Evolutionary conservation across 2,113 vertebrate genomes (phyloP), one percentile per base, ranked within the genome.

Genomic region (human (Homo sapiens)): DNA sequence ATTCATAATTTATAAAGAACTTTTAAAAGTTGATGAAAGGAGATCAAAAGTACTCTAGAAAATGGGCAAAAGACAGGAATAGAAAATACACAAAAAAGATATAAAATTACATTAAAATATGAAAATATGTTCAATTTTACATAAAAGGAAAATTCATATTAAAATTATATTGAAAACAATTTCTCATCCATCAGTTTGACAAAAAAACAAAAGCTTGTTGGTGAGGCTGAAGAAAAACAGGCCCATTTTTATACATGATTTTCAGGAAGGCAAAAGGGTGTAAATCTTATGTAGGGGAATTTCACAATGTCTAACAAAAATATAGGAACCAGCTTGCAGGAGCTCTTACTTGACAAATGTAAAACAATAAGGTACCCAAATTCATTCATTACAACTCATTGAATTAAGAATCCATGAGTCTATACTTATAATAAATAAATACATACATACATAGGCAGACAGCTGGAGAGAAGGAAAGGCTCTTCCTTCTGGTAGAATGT

Each of bases 121-220:
- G 43, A 52, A 30, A 85, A 90, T 30, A 64, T 88, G 9, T 57
- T 91, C 27, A 50, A 57, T 4, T 40, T 89, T 55, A 61, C 17
- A 84, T 92, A 73, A 89, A 92, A 89, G 45, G 85, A 20, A 93
- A 97, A 85, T 89, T 17, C 32, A 66, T 57, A 72, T 43, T 92
- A 83, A 87, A 96, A 87, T 57, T 82, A 64, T 23, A 95, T 40
- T 68, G 20, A 95, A 79, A 90, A 85, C 2, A 2, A 80, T 81
- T 93, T 48, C 16, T 73, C 27, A 87, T 2, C 66, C 17, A 78
- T 52, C 6, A 72, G 25, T 89, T 18, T 32, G 22, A 11, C 14
- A 57, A 96, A 93, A 72, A 61, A 61, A 76, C 40, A 73, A 86
- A 96, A 81, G 64, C 30, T 80, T 57, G 12, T 66, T 70, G 16